Evolutionary conservation across 2,797 vertebrate species (phyloP), one percentile per base, ranked within the genome.

Genomic region (Dermochelys coriacea): DNA sequence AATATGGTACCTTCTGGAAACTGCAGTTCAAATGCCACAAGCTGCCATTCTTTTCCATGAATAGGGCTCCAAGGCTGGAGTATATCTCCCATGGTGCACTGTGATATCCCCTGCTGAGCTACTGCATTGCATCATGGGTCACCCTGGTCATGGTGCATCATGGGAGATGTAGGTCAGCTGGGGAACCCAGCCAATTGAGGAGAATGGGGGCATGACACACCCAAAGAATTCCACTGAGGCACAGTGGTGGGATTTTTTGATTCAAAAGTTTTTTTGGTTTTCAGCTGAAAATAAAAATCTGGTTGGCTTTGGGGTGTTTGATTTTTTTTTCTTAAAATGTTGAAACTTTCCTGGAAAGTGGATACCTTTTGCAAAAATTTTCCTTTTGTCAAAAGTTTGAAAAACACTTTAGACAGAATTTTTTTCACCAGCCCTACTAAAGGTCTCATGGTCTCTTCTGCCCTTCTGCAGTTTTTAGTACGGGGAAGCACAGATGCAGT

Each of bases 161-260:
- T 49, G 85, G 83, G 92, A 93, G 31, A 34, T 37, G 75, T 68
- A 94, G 50, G 59, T 91, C 82, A n/a, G 87, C 90, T 57, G 80
- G 82, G 85, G 29, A 71, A 95, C 88, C 85, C 84, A 64, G 83
- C 86, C 10, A 16, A 87, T 57, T 93, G 79, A 93, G 88, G 61
- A 83, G 82, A 88, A 37, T 0, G 1, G 91, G 81, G 57, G 71
- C 4, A 4, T 1, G 6, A 85, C 79, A 27, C 61, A 77, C 41
- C 50, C 79, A 84, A 90, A 84, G 85, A 85, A 86, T 77, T 86
- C 89, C 41, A 82, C 89, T 52, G 81, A 89, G 92, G 91, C 25
- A 14, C 80, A 94, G 86, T 25, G 81, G 75, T 95, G 82, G 77
- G 85, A 45, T 88, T 95, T 90, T 54, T 64, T 94, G 84, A 93